phyloP scores from a whole-genome alignment of 2,888 invertebrate genomes.

The Crematogaster levior region DNA sequence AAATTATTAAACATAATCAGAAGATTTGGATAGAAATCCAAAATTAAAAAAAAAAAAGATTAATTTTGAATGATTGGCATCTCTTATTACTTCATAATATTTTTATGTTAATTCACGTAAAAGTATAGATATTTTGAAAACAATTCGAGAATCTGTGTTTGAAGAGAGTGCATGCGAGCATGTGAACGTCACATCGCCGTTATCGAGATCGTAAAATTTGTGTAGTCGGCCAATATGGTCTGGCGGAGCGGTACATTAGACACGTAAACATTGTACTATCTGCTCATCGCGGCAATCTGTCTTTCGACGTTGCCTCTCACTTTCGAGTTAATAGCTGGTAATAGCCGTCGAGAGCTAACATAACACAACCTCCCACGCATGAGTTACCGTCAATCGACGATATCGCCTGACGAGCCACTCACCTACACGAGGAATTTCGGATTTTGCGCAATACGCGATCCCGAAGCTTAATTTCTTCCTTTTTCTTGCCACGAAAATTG shows the following conservation, averaged over 20 bases:
- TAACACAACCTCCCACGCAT: conserved; percentile 60
- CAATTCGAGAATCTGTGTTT: neutral
- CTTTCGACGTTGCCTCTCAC: conserved; percentile 67
- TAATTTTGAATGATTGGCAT: neutral
- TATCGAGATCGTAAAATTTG: conserved; percentile 62
- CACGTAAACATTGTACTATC: conserved; percentile 81
- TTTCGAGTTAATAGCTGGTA: conserved; percentile 72
- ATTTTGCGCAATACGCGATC: conserved; percentile 32
- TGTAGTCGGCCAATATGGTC: conserved; percentile 70
- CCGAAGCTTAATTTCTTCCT: neutral
- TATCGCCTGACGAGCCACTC: conserved; percentile 43
- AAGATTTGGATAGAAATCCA: too few species aligned
- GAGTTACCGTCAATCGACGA: conserved; percentile 54
- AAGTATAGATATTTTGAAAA: neutral
- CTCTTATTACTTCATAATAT: neutral
- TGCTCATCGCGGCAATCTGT: conserved; percentile 76
- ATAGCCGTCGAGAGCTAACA: conserved; percentile 76
- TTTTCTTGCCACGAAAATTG: neutral
- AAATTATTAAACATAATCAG: neutral
- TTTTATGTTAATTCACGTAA: neutral
- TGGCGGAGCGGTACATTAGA: conserved; percentile 77
- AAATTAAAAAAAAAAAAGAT: neutral
- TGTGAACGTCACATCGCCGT: conserved; percentile 5
- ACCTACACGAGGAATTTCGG: conserved; percentile 21
- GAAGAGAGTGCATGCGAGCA: neutral